Evolutionary conservation across 2,888 invertebrate genomes (phyloP).

Genomic region (Latheticus oryzae): DNA sequence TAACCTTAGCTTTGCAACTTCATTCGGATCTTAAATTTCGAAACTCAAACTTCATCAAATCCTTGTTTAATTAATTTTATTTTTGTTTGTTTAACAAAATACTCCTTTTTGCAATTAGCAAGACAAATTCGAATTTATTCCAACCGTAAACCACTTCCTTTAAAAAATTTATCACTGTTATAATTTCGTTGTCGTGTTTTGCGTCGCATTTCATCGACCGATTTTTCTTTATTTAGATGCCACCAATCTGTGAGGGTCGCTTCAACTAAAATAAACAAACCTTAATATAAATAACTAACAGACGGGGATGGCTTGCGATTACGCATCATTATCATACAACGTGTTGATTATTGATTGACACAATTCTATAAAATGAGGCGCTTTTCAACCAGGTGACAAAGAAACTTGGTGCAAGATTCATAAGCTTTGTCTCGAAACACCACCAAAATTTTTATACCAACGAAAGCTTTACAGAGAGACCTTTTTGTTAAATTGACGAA

Average conservation of each 20-base stretch:
- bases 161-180: too few species aligned
- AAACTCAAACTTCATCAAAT: too few species aligned
- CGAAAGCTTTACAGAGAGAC: too few species aligned
- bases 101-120: too few species aligned
- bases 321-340: slow-evolving; percentile 22
- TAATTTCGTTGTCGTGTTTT: too few species aligned
- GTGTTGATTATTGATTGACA: slow-evolving; percentile 23
- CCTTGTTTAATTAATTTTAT: too few species aligned
- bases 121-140: too few species aligned
- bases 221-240: slow-evolving; percentile 5
- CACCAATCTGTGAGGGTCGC: slow-evolving; percentile 9
- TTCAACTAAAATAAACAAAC: slow-evolving; percentile 35
- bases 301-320: slow-evolving; percentile 20
- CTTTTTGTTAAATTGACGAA: too few species aligned
- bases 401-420: slow-evolving; percentile 48
- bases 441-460: slow-evolving; percentile 25
- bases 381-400: slow-evolving; percentile 47
- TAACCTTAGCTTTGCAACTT: too few species aligned
- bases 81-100: too few species aligned
- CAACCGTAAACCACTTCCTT: slow-evolving; percentile 12
- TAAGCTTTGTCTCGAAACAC: slow-evolving; percentile 40
- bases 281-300: slow-evolving; percentile 28
- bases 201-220: slow-evolving; percentile 28
- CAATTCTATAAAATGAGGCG: slow-evolving; percentile 46
- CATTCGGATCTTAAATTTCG: too few species aligned